Evolutionary conservation across 2,113 vertebrate genomes (phyloP).

Genomic region (Oophaga pumilio): DNA sequence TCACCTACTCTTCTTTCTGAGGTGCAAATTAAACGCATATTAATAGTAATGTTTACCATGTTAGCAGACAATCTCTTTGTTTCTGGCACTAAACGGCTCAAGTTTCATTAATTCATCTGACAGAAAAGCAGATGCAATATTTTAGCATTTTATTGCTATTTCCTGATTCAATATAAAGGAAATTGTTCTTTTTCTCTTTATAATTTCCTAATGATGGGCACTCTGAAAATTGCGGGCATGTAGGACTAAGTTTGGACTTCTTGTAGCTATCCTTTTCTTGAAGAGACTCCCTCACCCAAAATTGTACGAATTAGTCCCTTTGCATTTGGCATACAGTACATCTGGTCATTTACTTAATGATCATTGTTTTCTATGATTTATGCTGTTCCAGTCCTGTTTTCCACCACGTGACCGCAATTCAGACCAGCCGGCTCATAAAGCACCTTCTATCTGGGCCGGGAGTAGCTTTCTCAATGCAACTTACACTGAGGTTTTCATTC

Average conservation of each 20-base stretch:
- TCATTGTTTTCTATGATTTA: too few species aligned
- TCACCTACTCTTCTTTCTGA: conserved; percentile 72
- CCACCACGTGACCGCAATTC: too few species aligned
- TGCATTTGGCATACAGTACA: too few species aligned
- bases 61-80: conserved; percentile 60
- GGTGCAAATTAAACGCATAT: conserved; percentile 82
- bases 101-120: conserved; percentile 8
- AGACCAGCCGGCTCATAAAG: too few species aligned
- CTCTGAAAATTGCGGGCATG: background rate
- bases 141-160: background rate
- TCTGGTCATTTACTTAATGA: too few species aligned
- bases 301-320: too few species aligned
- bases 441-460: too few species aligned
- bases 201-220: background rate
- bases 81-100: background rate
- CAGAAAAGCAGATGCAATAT: background rate
- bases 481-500: too few species aligned
- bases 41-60: conserved; percentile 77
- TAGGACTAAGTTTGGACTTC: background rate
- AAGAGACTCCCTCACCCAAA: too few species aligned
- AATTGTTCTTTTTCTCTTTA: background rate
- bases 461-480: too few species aligned
- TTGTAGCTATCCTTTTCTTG: background rate
- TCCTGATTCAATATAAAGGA: background rate
- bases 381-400: too few species aligned